Conservation (phyloP, 2,888 invertebrate species). For the Rotaria macrura region DNA sequence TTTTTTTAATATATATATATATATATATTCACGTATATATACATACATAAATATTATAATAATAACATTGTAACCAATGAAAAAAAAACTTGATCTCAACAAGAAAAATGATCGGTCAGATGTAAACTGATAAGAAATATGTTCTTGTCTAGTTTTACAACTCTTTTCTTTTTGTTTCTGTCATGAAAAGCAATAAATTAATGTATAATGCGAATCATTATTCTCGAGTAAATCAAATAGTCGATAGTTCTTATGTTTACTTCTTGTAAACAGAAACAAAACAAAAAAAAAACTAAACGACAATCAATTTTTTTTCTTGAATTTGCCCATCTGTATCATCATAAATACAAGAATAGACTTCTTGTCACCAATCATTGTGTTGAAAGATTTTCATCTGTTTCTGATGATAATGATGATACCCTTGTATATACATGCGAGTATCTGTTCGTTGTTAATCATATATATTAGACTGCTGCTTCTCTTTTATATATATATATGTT, state of each 20-base stretch:
- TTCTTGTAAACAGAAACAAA: neutral
- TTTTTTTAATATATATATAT: neutral
- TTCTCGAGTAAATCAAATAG: constrained; percentile 11
- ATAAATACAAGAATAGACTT: neutral
- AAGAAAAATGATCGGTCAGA: constrained; percentile 7
- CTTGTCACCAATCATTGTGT: neutral
- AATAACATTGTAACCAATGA: constrained; percentile 3
- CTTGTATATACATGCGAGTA: constrained; percentile 2
- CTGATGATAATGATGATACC: constrained; percentile 1
- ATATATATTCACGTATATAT: neutral
- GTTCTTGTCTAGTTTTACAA: constrained; percentile 11
- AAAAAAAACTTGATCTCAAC: neutral
- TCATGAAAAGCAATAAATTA: constrained; percentile 13
- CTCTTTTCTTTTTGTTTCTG: neutral
- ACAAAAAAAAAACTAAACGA: neutral
- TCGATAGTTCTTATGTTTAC: constrained; percentile 12
- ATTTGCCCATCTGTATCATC: neutral
- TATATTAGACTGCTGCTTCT: constrained; percentile 5
- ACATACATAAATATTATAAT: neutral
- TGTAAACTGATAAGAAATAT: constrained; percentile 15
- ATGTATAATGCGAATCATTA: neutral
- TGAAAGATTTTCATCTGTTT: constrained; percentile 15
- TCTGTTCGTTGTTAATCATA: constrained; percentile 15
- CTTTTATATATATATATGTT: neutral
- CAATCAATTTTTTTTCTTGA: neutral